Evolutionary conservation across 1,140 invertebrate genomes (phyloP).

Genomic region (Oryctes rhinoceros): DNA sequence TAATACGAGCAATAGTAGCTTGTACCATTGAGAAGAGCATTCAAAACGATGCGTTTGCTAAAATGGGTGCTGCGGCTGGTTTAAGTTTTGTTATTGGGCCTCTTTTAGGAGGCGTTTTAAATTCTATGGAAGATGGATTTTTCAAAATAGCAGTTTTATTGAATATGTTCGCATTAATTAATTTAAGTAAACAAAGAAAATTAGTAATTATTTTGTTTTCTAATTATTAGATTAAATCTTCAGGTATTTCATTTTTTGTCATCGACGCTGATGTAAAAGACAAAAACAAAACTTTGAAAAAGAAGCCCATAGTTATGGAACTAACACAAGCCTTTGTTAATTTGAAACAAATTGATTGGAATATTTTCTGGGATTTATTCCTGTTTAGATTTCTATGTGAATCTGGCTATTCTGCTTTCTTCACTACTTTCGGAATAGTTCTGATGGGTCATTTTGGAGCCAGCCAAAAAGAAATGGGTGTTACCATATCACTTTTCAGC

Average conservation of each 20-base stretch:
- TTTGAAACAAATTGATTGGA: conserved; percentile 19
- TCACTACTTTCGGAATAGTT: conserved; percentile 26
- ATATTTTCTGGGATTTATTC: conserved; percentile 32
- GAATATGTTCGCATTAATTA: not conserved
- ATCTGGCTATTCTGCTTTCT: conserved; percentile 24
- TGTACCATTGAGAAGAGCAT: conserved; percentile 66
- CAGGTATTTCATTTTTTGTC: not conserved
- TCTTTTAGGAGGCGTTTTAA: conserved; percentile 66
- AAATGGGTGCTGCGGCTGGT: conserved; percentile 71
- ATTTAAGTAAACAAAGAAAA: conserved; percentile 18
- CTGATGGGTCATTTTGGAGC: conserved; percentile 25
- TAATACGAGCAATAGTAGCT: conserved; percentile 71
- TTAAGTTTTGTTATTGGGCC: conserved; percentile 75
- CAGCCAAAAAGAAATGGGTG: conserved; percentile 20
- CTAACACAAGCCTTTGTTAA: conserved; percentile 26
- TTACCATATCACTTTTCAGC: conserved; percentile 31
- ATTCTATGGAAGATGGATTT: not conserved
- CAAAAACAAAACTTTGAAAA: not conserved
- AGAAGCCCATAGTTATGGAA: not conserved
- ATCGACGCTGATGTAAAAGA: not conserved
- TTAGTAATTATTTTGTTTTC: not conserved
- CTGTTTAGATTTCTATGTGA: conserved; percentile 28
- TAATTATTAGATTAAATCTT: not conserved
- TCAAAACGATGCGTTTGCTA: conserved; percentile 69
- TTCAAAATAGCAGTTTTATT: conserved; percentile 26